Evolutionary conservation across 2,797 vertebrate species (phyloP), one percentile per base, ranked within the genome.

Genomic region (Melanotaenia trifasciata): DNA sequence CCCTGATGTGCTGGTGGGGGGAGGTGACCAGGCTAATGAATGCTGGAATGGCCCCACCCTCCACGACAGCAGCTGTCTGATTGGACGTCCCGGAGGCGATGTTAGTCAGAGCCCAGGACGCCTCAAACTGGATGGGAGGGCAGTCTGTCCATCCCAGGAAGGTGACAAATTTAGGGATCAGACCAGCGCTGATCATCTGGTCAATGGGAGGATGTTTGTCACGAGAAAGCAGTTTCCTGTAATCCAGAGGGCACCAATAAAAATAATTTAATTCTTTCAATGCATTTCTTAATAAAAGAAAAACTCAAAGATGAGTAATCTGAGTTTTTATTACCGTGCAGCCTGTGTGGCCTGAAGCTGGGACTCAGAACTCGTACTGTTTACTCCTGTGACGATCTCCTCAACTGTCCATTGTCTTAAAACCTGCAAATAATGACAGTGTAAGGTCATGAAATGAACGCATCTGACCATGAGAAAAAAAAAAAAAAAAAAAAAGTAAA

Each of bases 91-190:
- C 98, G 0, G 98, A 99, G 22, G 98, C 98, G 0, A 99, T 99
- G 91, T 99, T 99, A 26, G 98, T 99, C 76, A 99, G 94, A 0
- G 97, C 98, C 98, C 98, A 99, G 45, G 98, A 97, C 4, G 98
- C 96, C 80, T 99, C 98, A 35, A 99, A 99, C 91, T 99, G 98
- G 84, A 98, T 97, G 0, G 96, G 96, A 8, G 96, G 94, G 51
- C 94, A 96, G 11, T 97, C 94, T 0, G 38, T 71, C 87, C 92
- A 82, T 0, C 93, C 93, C 90, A 99, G 91, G 83, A 99, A 99
- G 2, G 89, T 81, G 5, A 99, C 97, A 12, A 99, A 96, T 84
- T 94, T 98, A 0, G 97, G 93, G 76, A 99, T 99, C 68, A 99
- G 94, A 20, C 98, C 97, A 50, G 95, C 96, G 2, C 92, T 87